phyloP scores from a whole-genome alignment of 2,797 vertebrate species.

The Chelon auratus region DNA sequence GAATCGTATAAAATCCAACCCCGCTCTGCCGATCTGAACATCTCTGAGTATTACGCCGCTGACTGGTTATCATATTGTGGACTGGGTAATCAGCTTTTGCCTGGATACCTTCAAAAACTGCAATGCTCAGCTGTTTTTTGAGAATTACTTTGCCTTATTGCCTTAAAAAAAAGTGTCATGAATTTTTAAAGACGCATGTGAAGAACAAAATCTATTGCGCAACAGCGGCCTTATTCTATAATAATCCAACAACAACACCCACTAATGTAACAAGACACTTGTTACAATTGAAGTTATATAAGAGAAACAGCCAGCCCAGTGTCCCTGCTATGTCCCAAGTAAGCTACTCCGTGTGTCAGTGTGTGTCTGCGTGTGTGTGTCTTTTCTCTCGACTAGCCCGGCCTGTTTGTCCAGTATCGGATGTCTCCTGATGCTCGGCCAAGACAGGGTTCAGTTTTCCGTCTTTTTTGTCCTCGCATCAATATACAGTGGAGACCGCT shows the following conservation, averaged over 20 bases:
- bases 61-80: slow-evolving; percentile 18
- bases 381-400: slow-evolving; percentile 14
- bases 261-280: slow-evolving; percentile 47
- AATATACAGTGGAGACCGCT: not conserved
- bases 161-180: not conserved
- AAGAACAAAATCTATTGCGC: slow-evolving; percentile 7
- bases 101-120: not conserved
- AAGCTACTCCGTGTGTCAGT: slow-evolving; percentile 1
- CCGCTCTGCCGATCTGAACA: slow-evolving; percentile 10
- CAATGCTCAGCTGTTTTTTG: not conserved
- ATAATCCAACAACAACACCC: slow-evolving; percentile 39
- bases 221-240: slow-evolving; percentile 23
- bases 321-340: slow-evolving; percentile 28
- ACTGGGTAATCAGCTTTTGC: slow-evolving; percentile 7
- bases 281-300: slow-evolving; percentile 56
- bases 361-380: slow-evolving; percentile 18
- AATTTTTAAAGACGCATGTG: not conserved
- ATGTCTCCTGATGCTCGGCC: slow-evolving; percentile 43
- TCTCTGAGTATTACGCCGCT: slow-evolving; percentile 11
- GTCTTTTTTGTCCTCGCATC: slow-evolving; percentile 13
- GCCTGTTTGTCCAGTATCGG: slow-evolving; percentile 50
- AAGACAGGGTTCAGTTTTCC: slow-evolving; percentile 32
- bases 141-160: too few species aligned
- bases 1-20: slow-evolving; percentile 21
- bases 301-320: slow-evolving; percentile 45